Base-by-base conservation (phyloP, 2,113 vertebrate genomes). In the Gymnorhina tibicen region DNA sequence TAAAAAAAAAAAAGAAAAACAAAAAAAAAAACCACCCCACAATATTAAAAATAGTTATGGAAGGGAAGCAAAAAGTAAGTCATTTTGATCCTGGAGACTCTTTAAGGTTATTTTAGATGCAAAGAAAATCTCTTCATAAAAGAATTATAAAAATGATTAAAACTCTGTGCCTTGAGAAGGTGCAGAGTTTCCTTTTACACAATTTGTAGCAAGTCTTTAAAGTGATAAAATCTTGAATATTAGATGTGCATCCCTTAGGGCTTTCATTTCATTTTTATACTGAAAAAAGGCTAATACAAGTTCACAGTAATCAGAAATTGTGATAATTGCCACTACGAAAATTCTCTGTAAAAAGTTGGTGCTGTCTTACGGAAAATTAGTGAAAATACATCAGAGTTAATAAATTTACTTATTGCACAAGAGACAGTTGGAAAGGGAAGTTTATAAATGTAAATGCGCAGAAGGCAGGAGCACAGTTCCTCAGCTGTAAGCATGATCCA, bases 131-230 rank as follows among this genome's bases (percentile, higher is more conserved):
- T 84, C 82, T 96, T 93, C 75, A 93, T 96, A 93, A 96, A 95
- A 93, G 96, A 95, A 93, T 78, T 92, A 83, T 90, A 94, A 96
- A 97, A 97, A 94, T 94, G 75, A 95, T 97, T 95, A 95, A 95
- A 95, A 89, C 75, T 79, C 80, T 52, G 42, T 79, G 67, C 68
- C 87, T 94, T 86, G 76, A 86, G 79, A 97, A 97, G 95, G 93
- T 96, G 76, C 92, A 96, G 79, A 95, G 76, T 92, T 94, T 95
- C 85, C 91, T 95, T 93, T 94, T 95, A 95, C 85, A 94, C 85
- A 95, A 95, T 96, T 97, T 95, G 52, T 81, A 95, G 87, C 63
- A 95, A 95, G 85, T 81, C 81, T 95, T 96, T 96, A 94, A 91
- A 94, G 83, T 72, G 94, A 96, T 96, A 96, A 93, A 91, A 96